These are phyloP conservation scores for Erebia aethiops DNA, from an alignment of 2,888 invertebrate genomes.

Conservation along the genomic window DNA sequence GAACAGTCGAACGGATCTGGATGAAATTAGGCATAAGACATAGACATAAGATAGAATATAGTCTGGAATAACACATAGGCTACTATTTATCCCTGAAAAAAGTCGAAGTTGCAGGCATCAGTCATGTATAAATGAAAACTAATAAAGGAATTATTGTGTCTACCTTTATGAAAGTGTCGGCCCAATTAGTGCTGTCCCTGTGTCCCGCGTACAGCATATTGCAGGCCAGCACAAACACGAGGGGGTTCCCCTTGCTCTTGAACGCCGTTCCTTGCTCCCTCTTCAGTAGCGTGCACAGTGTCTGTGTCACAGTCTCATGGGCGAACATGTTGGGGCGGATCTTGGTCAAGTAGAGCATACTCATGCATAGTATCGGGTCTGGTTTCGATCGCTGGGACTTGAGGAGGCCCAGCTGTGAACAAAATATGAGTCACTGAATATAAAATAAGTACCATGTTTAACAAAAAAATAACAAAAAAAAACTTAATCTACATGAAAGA, in stretches of 20 bases:
- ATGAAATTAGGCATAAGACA: too few relatives aligned
- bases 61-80: too few relatives aligned
- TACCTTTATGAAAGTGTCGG: slow-evolving; percentile 95
- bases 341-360: slow-evolving; percentile 91
- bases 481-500: too few relatives aligned
- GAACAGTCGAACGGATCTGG: too few relatives aligned
- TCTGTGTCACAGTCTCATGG: slow-evolving; percentile 89
- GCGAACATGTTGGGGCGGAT: slow-evolving; percentile 89
- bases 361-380: slow-evolving; percentile 89
- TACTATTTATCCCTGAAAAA: too few relatives aligned
- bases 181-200: slow-evolving; percentile 93
- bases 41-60: too few relatives aligned
- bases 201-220: slow-evolving; percentile 93
- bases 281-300: slow-evolving; percentile 91
- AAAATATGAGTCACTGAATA: slow-evolving; percentile 16
- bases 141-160: slow-evolving; percentile 1
- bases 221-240: slow-evolving; percentile 91
- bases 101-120: too few relatives aligned
- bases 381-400: slow-evolving; percentile 92
- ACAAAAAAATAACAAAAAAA: too few relatives aligned
- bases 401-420: slow-evolving; percentile 86
- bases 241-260: slow-evolving; percentile 91
- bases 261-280: slow-evolving; percentile 88
- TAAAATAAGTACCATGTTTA: too few relatives aligned
- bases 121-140: too few relatives aligned